Evolutionary conservation across 2,113 vertebrate species (phyloP).

Genomic region (Corydoras maculifer): DNA sequence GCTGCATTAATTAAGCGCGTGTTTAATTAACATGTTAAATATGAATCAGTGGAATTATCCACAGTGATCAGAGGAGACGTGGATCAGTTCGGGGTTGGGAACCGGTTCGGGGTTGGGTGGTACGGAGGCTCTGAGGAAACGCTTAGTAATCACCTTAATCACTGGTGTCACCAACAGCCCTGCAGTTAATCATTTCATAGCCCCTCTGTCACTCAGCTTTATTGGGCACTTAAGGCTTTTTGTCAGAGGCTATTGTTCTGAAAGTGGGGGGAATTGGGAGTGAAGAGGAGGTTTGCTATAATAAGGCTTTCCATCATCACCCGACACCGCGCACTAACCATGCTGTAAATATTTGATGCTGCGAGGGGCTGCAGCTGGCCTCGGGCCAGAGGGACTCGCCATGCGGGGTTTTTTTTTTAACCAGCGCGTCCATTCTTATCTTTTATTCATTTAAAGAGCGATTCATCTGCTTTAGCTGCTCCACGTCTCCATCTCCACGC

Average conservation of each 20-base stretch:
- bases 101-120: too few relatives aligned
- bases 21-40: too few relatives aligned
- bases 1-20: too few relatives aligned
- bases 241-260: slow-evolving; percentile 54
- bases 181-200: slow-evolving; percentile 38
- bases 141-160: slow-evolving; percentile 24
- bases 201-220: slow-evolving; percentile 29
- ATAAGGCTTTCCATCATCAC: slow-evolving; percentile 80
- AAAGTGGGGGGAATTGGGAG: slow-evolving; percentile 63
- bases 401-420: too few relatives aligned
- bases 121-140: too few relatives aligned
- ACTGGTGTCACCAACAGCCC: slow-evolving; percentile 14
- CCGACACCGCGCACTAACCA: slow-evolving; percentile 77
- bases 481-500: too few relatives aligned
- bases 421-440: too few relatives aligned
- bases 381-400: slow-evolving; percentile 40
- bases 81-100: too few relatives aligned
- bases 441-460: too few relatives aligned
- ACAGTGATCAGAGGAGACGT: too few relatives aligned
- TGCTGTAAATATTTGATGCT: slow-evolving; percentile 76
- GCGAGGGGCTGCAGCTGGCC: slow-evolving; percentile 47
- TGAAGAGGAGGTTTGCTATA: slow-evolving; percentile 77
- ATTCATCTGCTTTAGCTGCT: too few relatives aligned
- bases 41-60: too few relatives aligned
- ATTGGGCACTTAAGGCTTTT: slow-evolving; percentile 39